phyloP scores from a whole-genome alignment of 2,797 vertebrate species.

The Arremon brunneinucha region DNA sequence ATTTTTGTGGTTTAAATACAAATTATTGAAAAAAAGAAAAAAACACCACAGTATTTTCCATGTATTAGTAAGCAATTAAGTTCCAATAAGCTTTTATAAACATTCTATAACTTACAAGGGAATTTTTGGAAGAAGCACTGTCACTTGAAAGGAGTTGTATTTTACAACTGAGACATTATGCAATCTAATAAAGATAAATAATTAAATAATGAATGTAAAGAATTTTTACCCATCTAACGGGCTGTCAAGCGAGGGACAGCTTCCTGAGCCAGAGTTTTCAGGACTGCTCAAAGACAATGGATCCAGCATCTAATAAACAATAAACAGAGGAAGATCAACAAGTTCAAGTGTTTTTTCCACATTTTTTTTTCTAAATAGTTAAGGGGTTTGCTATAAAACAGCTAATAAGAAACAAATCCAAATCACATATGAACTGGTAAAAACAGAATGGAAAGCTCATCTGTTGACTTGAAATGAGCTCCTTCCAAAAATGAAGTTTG shows the following conservation, averaged over 20 bases:
- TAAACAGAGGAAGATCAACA: conserved; percentile 9
- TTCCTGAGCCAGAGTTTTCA: conserved; percentile 97
- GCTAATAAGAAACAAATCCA: not conserved
- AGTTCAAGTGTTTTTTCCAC: not conserved
- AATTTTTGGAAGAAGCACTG: not conserved
- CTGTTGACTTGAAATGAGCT: not conserved
- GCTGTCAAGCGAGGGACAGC: conserved; percentile 97
- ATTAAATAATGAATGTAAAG: not conserved
- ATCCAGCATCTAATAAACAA: conserved; percentile 88
- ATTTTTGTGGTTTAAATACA: not conserved
- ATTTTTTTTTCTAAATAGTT: not conserved
- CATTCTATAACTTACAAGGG: not conserved
- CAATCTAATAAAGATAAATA: not conserved
- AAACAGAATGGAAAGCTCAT: not conserved
- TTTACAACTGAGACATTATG: not conserved
- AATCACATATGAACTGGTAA: not conserved
- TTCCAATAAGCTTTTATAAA: not conserved
- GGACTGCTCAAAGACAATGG: conserved; percentile 97
- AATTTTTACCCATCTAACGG: conserved; percentile 92
- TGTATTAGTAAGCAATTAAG: not conserved
- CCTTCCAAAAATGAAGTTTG: not conserved
- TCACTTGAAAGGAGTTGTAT: not conserved
- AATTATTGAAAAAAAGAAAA: not conserved
- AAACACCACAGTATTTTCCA: not conserved
- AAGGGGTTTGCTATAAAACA: not conserved